Evolutionary conservation across 2,113 vertebrate species (phyloP), one percentile per base, ranked within the genome.

Genomic region (Myrmecobius fasciatus): DNA sequence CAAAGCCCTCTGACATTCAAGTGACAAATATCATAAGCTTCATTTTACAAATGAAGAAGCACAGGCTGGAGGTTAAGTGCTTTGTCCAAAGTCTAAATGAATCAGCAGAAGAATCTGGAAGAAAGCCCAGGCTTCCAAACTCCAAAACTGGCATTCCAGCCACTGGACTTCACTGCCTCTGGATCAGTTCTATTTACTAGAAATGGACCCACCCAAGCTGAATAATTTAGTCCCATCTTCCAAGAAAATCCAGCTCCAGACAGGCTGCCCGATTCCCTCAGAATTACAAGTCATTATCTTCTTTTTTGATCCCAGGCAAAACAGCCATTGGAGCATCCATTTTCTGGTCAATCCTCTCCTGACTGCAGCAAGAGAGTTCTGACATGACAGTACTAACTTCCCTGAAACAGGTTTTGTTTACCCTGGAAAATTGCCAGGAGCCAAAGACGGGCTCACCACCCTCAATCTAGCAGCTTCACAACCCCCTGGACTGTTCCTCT

Each of bases 121-220:
- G 26, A 12, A 10, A 54, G 24, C 12, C 60, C 46, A 12, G n/a
- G 26, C 54, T 51, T 89, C 89, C 47, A 22, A 48, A 49, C 48
- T 51, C 89, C 0, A 0, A 4, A 48, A 89, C 92, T 20, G 14
- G n/a, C 0, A n/a, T 0, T 7, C n/a, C 51, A 25, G 0, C 2
- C 0, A 8, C 53, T 51, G 5, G n/a, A 17, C 0, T 0, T 52
- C 10, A 47, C 56, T 25, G n/a, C 26, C 11, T 9, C 22, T 67
- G 4, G 0, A 53, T 53, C 20, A 22, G 17, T 22, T 10, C 54
- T 0, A 5, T 8, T 8, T 26, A 88, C 22, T 54, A 14, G 25
- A 31, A 51, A 43, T 31, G 46, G 89, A 31, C 36, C 53, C 0
- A 1, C 49, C 47, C 60, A 22, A 52, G 48, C 48, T 0, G 46